phyloP scores from a whole-genome alignment of 2,113 vertebrate genomes.

The Cyanocitta stelleri region DNA sequence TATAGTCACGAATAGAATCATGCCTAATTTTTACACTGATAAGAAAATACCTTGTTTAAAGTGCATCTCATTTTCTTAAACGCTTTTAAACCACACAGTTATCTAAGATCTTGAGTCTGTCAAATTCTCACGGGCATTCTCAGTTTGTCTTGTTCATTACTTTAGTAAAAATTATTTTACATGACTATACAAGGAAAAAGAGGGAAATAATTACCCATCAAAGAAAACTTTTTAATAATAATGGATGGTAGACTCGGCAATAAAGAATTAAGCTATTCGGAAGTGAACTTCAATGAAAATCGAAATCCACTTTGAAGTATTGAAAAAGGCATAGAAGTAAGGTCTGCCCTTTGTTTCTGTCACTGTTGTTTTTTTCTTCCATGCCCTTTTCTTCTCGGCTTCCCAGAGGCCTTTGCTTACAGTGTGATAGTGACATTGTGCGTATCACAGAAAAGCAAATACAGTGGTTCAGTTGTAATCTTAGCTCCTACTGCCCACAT shows the following conservation, averaged over 20 bases:
- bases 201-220: neutral
- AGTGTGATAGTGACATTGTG: neutral
- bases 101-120: neutral
- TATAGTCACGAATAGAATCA: neutral
- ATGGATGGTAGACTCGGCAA: neutral
- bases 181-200: neutral
- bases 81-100: neutral
- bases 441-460: neutral
- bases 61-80: neutral
- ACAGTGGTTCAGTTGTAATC: neutral
- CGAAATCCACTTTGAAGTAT: neutral
- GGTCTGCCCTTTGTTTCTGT: conserved; percentile 11
- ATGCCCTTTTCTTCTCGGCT: neutral
- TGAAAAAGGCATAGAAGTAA: neutral
- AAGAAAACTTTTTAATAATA: neutral
- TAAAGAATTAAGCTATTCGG: neutral
- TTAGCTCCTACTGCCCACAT: neutral
- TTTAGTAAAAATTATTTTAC: neutral
- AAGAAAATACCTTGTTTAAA: neutral
- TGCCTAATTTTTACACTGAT: neutral
- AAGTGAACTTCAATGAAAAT: neutral
- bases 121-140: neutral
- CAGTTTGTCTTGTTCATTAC: neutral
- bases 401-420: neutral
- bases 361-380: neutral